phyloP scores from a whole-genome alignment of 30 jellyfish, hydroid and myxozoan genomes.

The Turritopsis dohrnii region DNA sequence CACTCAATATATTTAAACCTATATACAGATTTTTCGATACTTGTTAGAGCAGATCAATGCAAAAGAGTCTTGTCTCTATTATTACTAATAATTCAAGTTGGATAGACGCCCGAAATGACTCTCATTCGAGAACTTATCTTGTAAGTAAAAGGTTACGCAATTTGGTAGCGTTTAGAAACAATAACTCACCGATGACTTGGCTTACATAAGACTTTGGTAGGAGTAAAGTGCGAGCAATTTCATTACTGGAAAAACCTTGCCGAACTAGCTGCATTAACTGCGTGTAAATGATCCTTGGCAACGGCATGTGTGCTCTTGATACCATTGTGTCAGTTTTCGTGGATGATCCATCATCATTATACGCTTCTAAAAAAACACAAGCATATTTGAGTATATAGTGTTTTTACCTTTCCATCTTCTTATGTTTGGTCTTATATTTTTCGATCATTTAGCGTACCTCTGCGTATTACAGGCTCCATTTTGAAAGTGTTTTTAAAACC shows the following conservation, averaged over 20 bases:
- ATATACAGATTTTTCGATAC: too few relatives aligned
- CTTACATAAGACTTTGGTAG: conserved; percentile 59
- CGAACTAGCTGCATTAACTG: conserved; percentile 46
- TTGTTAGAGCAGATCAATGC: too few relatives aligned
- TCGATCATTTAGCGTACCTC: too few relatives aligned
- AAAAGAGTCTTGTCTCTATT: too few relatives aligned
- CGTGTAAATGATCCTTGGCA: conserved; percentile 35
- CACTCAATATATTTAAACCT: too few relatives aligned
- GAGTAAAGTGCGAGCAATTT: conserved; percentile 55
- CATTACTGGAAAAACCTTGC: conserved; percentile 56
- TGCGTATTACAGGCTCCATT: neutral
- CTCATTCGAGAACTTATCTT: too few relatives aligned
- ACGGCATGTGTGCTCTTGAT: neutral
- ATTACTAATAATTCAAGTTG: too few relatives aligned
- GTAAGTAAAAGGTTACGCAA: too few relatives aligned
- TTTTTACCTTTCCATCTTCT: too few relatives aligned
- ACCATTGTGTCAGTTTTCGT: neutral
- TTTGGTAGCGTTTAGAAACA: neutral
- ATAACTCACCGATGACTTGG: conserved; percentile 59
- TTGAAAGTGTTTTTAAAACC: neutral
- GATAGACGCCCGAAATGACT: too few relatives aligned
- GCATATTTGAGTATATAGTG: neutral
- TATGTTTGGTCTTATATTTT: too few relatives aligned
- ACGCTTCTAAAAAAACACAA: neutral
- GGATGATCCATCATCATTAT: neutral